Conservation (phyloP, 2,797 vertebrate genomes). For the Phoebastria nigripes region DNA sequence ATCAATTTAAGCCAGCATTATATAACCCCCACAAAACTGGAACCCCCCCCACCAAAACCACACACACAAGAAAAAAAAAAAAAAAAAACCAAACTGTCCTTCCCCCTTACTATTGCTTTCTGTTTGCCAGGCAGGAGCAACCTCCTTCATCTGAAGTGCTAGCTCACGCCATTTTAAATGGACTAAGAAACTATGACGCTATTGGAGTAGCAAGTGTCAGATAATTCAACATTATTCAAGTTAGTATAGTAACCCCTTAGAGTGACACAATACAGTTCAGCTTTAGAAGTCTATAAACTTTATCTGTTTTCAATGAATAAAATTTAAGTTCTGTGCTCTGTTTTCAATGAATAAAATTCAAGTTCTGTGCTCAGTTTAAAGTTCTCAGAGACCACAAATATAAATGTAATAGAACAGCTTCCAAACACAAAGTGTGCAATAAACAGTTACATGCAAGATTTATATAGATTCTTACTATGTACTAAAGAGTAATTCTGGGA, state of each 20-base stretch:
- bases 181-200: accelerated
- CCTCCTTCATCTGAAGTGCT: background rate
- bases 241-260: too few species aligned
- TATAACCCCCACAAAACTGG: background rate
- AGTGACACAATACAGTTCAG: background rate
- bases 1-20: background rate
- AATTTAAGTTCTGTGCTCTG: background rate
- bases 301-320: background rate
- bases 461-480: background rate
- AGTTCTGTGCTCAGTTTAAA: background rate
- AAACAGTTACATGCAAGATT: background rate
- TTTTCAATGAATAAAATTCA: background rate
- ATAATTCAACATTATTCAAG: background rate
- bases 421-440: background rate
- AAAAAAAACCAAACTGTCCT: background rate
- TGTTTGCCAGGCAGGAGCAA: background rate
- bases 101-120: background rate
- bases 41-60: background rate
- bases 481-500: background rate
- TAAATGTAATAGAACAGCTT: background rate
- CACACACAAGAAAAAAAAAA: background rate
- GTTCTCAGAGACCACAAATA: background rate
- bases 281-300: background rate
- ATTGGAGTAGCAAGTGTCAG: background rate
- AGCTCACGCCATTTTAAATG: accelerated